Evolutionary conservation across 2,888 invertebrate species (phyloP), one percentile per base, ranked within the genome.

Genomic region (Falcaria lacertinaria): DNA sequence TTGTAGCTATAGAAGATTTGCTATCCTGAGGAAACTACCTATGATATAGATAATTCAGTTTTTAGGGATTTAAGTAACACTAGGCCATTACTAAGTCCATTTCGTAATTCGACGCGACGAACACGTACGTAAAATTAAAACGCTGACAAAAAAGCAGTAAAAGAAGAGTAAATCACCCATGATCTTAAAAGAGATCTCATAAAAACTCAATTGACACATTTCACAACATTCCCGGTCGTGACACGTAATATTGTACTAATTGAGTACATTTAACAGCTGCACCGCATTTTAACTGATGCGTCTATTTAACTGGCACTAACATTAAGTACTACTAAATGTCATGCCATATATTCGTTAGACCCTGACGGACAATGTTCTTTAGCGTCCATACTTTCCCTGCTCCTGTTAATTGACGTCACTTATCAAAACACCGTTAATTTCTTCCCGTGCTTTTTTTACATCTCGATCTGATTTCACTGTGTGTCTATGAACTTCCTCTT

Each of bases 271-370:
- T 78, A 79, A 73, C 79, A 75, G 78, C 75, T 73, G 77, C 63
- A 41, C 72, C 74, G 78, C 81, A 63, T 75, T 83, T 74, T 62
- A 64, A 75, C 74, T 80, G 78, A 78, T 75, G 75, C 73, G 55
- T 73, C 74, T 74, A 77, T 81, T 84, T 78, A 80, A 80, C 78
- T 57, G 68, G 61, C 78, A 71, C 72, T 70, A 71, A 68, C 69
- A 68, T 79, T 85, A 82, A 86, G 72, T 82, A 74, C 69, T 59
- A 73, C 81, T 84, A 82, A 85, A 79, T 79, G 83, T 83, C 78
- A 77, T 77, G 65, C 77, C 69, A 76, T 80, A 79, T 79, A 78
- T 83, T 78, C 67, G 76, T 84, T 78, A 77, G 67, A 59, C 60
- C 64, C 67, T 61, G 63, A 60, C 57, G 58, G 61, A 70, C 76